Evolutionary conservation across 1,140 invertebrate genomes (phyloP).

Genomic region (Epicauta chinensis): DNA sequence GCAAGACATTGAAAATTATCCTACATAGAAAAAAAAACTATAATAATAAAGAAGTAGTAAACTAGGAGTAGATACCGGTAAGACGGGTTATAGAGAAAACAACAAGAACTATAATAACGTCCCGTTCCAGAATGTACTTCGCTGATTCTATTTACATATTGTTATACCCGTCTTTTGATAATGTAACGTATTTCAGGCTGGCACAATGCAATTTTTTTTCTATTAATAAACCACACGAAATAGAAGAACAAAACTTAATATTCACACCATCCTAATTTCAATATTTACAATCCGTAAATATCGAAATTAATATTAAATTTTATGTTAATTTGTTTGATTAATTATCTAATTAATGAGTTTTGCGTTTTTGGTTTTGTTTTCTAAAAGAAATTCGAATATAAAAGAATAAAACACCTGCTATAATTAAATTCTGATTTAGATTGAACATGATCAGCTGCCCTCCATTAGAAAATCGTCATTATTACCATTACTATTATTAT

Average conservation of each 20-base stretch:
- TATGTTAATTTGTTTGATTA: neutral
- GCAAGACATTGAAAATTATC: constrained; percentile 17
- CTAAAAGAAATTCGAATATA: constrained; percentile 1
- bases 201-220: constrained; percentile 24
- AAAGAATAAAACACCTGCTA: constrained; percentile 9
- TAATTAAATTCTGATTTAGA: constrained; percentile 21
- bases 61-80: constrained; percentile 24
- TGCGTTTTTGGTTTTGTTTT: neutral
- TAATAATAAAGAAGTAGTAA: neutral
- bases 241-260: neutral
- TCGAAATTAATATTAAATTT: no score
- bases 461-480: neutral
- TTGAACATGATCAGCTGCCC: constrained; percentile 17
- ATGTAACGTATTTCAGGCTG: constrained; percentile 24
- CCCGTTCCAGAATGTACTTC: constrained; percentile 23
- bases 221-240: neutral
- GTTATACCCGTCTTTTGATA: constrained; percentile 3
- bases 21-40: no score
- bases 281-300: no score
- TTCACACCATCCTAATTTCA: no score
- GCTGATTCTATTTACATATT: constrained; percentile 23
- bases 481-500: neutral
- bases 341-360: constrained; percentile 1
- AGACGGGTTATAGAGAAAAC: constrained; percentile 21
- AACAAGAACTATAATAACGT: constrained; percentile 21